These are phyloP conservation scores for Punctoribates punctum DNA, from an alignment of 2,888 invertebrate species.

Conservation along the genomic window DNA sequence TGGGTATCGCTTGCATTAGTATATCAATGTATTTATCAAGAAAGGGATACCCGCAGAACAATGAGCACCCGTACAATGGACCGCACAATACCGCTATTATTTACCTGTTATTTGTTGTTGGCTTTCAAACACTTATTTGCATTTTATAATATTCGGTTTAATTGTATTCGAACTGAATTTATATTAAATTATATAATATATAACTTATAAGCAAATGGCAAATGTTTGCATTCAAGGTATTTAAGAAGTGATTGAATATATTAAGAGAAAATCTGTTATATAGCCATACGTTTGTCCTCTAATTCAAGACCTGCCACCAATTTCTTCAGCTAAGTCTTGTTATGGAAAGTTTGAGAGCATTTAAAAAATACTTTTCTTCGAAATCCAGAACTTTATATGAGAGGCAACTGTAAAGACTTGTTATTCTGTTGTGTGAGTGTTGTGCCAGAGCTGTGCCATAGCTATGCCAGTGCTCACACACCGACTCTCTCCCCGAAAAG, in stretches of 20 bases:
- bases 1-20: not conserved
- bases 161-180: not conserved
- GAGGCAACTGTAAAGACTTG: conserved; percentile 15
- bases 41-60: conserved; percentile 7
- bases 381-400: conserved; percentile 4
- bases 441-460: too few species aligned
- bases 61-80: not conserved
- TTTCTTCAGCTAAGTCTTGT: not conserved
- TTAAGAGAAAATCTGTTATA: too few species aligned
- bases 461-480: not conserved
- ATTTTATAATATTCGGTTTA: conserved; percentile 12
- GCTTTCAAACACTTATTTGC: not conserved
- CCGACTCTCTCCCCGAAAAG: not conserved
- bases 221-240: not conserved
- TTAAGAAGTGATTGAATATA: too few species aligned
- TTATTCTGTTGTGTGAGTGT: too few species aligned
- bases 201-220: too few species aligned
- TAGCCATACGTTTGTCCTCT: too few species aligned
- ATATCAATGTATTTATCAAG: not conserved
- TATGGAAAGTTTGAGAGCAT: not conserved
- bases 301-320: too few species aligned
- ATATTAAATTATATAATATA: conserved; percentile 6
- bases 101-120: not conserved
- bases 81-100: conserved; percentile 3
- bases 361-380: conserved; percentile 20